A percentile compares a stretch with the other conserved stretches of the same genome.
These are phyloP conservation scores for Phoeniculus purpureus DNA, from an alignment of 2,797 vertebrate species.

Conservation along the genomic window DNA sequence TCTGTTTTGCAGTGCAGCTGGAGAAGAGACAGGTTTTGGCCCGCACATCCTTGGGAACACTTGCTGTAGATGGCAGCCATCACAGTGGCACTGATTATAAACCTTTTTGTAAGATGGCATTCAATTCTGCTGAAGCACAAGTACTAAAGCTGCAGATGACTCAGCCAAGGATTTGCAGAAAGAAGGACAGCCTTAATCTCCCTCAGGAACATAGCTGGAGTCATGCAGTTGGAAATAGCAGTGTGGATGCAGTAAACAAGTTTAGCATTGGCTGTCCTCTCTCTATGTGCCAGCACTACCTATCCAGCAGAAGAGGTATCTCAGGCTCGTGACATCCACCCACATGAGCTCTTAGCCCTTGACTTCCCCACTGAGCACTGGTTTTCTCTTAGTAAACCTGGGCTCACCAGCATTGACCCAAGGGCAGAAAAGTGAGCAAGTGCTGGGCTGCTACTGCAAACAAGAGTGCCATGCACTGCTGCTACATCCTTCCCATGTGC, in stretches of 20 bases:
- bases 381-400: background rate
- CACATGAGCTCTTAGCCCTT: fast-evolving
- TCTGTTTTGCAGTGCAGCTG: background rate
- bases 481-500: background rate
- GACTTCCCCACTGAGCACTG: background rate
- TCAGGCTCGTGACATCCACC: background rate
- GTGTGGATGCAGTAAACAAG: slow-evolving; percentile 4
- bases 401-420: background rate
- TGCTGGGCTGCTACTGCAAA: fast-evolving
- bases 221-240: slow-evolving; percentile 47
- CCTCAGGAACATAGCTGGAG: background rate
- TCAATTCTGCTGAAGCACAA: background rate
- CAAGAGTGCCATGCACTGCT: fast-evolving
- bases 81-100: background rate
- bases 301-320: background rate
- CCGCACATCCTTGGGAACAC: fast-evolving
- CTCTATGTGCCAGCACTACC: background rate
- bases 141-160: slow-evolving; percentile 11
- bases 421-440: background rate
- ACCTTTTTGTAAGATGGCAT: background rate
- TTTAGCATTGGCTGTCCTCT: background rate
- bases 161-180: slow-evolving; percentile 24
- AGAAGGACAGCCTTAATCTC: slow-evolving; percentile 37
- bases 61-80: fast-evolving
- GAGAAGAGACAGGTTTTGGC: background rate